Evolutionary conservation across 1,140 invertebrate species (phyloP).

Genomic region (Drosophila ambigua): DNA sequence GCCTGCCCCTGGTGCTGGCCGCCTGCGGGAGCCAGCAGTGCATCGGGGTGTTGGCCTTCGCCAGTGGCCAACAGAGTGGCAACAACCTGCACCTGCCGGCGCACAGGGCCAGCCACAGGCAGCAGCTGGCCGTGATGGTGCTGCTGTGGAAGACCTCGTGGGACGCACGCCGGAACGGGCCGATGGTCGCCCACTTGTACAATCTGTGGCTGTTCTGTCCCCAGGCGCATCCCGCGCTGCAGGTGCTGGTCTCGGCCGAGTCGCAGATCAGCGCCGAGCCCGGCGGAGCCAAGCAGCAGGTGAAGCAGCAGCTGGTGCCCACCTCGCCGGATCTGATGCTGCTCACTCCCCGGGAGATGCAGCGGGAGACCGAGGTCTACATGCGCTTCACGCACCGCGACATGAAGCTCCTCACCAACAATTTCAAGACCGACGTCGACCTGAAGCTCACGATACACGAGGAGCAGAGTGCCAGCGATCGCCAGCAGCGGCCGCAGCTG

Average conservation of each 20-base stretch:
- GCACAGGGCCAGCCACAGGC: neutral
- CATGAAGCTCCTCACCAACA: constrained; percentile 18
- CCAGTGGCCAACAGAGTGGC: neutral
- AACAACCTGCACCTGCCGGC: neutral
- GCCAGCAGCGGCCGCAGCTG: too few species aligned
- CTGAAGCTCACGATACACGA: constrained; percentile 14
- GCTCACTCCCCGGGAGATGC: neutral
- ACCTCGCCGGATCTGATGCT: constrained; percentile 5
- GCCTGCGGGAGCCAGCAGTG: neutral
- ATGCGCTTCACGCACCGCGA: constrained; percentile 34
- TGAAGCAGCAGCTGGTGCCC: neutral
- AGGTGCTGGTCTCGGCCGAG: neutral
- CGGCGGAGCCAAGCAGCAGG: neutral
- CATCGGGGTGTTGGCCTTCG: constrained; percentile 10
- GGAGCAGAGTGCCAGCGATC: neutral
- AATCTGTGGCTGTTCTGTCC: constrained; percentile 25
- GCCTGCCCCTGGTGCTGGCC: neutral
- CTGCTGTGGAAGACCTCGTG: constrained; percentile 33
- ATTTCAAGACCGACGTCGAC: constrained; percentile 11
- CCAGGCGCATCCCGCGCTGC: constrained; percentile 5
- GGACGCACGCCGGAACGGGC: neutral
- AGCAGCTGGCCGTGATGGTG: neutral
- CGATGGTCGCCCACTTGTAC: constrained; percentile 18
- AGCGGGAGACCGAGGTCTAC: constrained; percentile 4
- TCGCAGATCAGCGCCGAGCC: neutral